Evolutionary conservation across 2,797 vertebrate species (phyloP).

Genomic region (Ciconia nigra): DNA sequence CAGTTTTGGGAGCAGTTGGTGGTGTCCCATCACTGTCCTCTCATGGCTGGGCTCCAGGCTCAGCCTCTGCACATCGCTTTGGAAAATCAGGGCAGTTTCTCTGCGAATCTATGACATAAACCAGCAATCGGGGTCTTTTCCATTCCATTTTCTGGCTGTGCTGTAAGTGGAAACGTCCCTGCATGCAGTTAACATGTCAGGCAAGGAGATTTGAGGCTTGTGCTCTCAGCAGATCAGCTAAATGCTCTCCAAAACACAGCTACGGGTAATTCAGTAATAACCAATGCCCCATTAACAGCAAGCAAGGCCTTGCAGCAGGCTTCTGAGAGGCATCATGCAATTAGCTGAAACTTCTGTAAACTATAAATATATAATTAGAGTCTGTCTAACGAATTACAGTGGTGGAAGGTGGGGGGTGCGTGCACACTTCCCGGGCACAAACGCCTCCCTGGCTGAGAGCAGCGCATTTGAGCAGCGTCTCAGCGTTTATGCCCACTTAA

Average conservation of each 20-base stretch:
- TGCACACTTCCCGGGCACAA: background rate
- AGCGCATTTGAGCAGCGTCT: background rate
- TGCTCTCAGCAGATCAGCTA: background rate
- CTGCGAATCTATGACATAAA: background rate
- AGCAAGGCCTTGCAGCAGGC: background rate
- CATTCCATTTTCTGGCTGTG: background rate
- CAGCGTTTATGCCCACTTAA: background rate
- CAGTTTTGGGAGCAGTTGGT: background rate
- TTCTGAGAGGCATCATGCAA: background rate
- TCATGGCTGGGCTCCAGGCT: fast-evolving
- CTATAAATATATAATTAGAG: background rate
- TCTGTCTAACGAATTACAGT: background rate
- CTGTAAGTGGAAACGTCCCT: background rate
- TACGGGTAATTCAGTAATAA: background rate
- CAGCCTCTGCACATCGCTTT: background rate
- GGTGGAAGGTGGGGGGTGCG: fast-evolving
- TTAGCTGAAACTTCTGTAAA: slow-evolving; percentile 9
- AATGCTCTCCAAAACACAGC: background rate
- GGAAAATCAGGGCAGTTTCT: background rate
- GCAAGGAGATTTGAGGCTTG: background rate
- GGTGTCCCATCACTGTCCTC: background rate
- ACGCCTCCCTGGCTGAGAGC: background rate
- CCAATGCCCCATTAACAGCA: background rate
- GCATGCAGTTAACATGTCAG: background rate
- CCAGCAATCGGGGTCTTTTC: background rate